A percentile compares a stretch with the other conserved stretches of the same genome.
Evolutionary conservation across 2,113 vertebrate genomes (phyloP).

Genomic region (Apistogramma diplotaenia): DNA sequence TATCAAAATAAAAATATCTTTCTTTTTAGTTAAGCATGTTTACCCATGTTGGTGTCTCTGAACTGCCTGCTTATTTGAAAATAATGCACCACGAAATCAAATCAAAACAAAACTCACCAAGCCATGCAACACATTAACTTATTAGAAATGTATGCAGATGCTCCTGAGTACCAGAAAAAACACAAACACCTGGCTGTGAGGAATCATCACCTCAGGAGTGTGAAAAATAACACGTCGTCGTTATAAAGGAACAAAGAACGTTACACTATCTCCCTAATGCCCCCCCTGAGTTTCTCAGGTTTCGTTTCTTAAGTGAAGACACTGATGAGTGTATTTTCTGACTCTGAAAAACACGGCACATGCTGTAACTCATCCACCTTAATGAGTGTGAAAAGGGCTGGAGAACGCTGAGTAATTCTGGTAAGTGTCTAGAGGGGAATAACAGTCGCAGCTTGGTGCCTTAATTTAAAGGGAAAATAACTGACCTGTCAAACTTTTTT

Average conservation of each 20-base stretch:
- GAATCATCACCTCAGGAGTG: neutral
- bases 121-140: neutral
- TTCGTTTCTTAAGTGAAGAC: neutral
- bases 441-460: neutral
- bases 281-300: neutral
- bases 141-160: neutral
- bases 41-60: neutral
- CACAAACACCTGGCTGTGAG: neutral
- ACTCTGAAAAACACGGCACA: neutral
- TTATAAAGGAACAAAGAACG: neutral
- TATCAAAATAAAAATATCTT: neutral
- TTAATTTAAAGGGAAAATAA: constrained; percentile 24
- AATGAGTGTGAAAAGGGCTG: neutral
- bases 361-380: neutral
- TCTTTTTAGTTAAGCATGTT: neutral
- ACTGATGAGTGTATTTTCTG: neutral
- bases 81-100: neutral
- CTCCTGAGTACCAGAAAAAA: neutral
- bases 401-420: neutral
- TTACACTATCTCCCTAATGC: neutral
- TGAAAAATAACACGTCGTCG: neutral
- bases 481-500: constrained; percentile 14
- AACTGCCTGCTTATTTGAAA: neutral
- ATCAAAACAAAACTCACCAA: neutral
- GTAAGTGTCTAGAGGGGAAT: neutral